These are phyloP conservation scores for Carlito syrichta DNA, from an alignment of 2,113 vertebrate species.

Conservation along the genomic window DNA sequence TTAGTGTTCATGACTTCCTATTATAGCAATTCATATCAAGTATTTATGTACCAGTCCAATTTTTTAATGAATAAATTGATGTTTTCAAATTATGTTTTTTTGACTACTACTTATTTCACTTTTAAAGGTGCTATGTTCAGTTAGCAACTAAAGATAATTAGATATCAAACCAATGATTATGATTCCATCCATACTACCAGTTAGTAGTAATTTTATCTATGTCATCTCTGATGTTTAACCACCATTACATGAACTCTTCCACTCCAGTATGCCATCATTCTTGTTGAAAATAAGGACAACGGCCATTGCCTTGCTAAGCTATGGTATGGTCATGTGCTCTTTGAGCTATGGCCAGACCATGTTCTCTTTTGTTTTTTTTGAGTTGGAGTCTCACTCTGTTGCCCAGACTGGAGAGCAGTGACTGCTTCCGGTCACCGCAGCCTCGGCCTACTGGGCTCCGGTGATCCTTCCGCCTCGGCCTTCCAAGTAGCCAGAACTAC, in stretches of 20 bases:
- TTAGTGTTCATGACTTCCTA: background rate
- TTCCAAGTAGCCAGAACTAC: too few species aligned
- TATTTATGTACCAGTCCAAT: background rate
- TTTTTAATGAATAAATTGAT: background rate
- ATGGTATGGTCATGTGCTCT: too few species aligned
- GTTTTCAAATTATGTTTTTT: background rate
- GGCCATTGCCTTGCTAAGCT: too few species aligned
- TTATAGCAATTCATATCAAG: background rate
- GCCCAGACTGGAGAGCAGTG: too few species aligned
- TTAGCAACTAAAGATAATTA: background rate
- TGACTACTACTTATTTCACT: background rate
- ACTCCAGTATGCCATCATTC: background rate
- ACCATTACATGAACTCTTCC: background rate
- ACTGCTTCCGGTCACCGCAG: too few species aligned
- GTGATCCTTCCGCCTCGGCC: too few species aligned
- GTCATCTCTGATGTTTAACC: background rate
- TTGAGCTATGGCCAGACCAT: too few species aligned
- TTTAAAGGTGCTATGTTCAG: background rate
- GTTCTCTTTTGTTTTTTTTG: too few species aligned
- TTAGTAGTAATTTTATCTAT: background rate
- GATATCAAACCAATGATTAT: background rate
- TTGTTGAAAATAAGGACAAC: background rate
- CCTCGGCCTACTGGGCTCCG: too few species aligned
- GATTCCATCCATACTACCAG: background rate
- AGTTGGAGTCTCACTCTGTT: too few species aligned